Evolutionary conservation across 2,888 invertebrate species (phyloP), one percentile per base, ranked within the genome.

Genomic region (Pristionchus arcanus): DNA sequence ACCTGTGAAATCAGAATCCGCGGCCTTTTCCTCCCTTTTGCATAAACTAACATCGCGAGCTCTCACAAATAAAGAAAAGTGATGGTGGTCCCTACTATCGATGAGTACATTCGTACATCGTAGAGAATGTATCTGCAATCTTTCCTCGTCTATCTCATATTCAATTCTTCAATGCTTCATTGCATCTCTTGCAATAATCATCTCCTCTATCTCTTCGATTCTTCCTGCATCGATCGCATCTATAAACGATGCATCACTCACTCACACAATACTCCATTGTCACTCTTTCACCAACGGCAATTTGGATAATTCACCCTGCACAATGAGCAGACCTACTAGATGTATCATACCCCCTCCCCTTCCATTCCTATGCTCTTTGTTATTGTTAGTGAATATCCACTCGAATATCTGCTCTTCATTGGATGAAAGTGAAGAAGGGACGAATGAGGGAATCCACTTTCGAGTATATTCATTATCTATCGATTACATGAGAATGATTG

Each of bases 191-290:
- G 86, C 91, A 91, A 84, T 90, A 89, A 16, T 85, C 53, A n/a
- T 71, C 68, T 37, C 66, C 74, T 11, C 68, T 31, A 1, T 37
- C n/a, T 28, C 93, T 28, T n/a, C 90, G 92, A 85, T 91, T 91
- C 49, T 91, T 91, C 21, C 93, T 89, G 85, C 93, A 93, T 85
- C 93, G 89, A 34, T 91, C 91, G 86, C 93, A 93, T 88, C 88
- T 88, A 42, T 34, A 86, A 84, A 55, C 53, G 19, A 63, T 13
- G 9, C 25, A 25, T 63, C 63, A 25, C 25, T 63, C 63, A 25
- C 25, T 49, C 42, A 49, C 9, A 49, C 42, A 49, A 49, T 49
- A 0, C 7, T 49, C 3, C 13, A 49, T 49, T 49, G 42, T 49
- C 42, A 49, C 9, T 49, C 9, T 49, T 49, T 13, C 42, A 49